Evolutionary conservation across 2,797 vertebrate species (phyloP).

Genomic region (Semaprochilodus insignis): DNA sequence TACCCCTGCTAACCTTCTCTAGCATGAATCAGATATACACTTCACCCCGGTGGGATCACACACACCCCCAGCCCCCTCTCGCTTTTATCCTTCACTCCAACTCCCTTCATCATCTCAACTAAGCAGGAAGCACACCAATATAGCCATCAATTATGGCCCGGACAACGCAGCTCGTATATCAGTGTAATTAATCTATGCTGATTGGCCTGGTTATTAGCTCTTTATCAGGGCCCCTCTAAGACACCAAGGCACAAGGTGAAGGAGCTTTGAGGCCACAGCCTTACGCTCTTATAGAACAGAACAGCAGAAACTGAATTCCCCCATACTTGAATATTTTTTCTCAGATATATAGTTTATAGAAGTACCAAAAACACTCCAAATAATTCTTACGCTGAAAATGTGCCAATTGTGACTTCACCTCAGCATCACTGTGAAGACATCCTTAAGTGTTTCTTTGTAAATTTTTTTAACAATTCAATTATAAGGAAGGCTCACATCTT

Average conservation of each 20-base stretch:
- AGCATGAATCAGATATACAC: neutral
- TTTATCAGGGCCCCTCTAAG: constrained; percentile 65
- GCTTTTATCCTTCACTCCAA: constrained; percentile 55
- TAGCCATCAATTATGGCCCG: constrained; percentile 73
- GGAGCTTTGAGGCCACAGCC: constrained; percentile 34
- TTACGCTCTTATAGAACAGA: neutral
- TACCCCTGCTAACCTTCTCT: neutral
- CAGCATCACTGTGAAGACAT: neutral
- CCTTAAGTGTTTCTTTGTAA: neutral
- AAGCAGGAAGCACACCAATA: constrained; percentile 70
- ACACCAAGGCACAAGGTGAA: constrained; percentile 70
- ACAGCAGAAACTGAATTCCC: neutral
- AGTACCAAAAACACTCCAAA: too few relatives aligned
- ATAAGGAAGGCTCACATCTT: neutral
- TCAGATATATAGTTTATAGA: too few relatives aligned
- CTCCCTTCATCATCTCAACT: constrained; percentile 62
- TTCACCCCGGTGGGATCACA: neutral
- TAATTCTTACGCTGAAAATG: neutral
- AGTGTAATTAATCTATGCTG: constrained; percentile 78
- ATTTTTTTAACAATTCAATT: neutral
- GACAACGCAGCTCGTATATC: constrained; percentile 67
- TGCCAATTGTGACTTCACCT: neutral
- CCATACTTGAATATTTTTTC: neutral
- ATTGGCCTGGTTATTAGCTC: constrained; percentile 73
- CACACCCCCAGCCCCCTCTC: neutral